Evolutionary conservation across 2,113 vertebrate species (phyloP).

Genomic region (Apteryx mantelli): DNA sequence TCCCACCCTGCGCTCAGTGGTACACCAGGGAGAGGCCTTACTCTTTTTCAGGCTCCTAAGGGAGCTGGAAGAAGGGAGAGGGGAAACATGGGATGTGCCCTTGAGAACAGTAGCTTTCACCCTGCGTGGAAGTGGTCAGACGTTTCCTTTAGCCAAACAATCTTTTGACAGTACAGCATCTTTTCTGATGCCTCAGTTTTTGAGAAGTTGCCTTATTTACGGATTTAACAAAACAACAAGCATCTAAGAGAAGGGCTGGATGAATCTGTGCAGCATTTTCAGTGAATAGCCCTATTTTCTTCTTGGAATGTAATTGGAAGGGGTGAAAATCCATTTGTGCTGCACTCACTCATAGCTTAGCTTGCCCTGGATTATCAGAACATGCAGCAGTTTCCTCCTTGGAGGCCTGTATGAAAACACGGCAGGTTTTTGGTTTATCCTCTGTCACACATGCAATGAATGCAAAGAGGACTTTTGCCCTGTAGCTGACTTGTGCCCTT

Average conservation of each 20-base stretch:
- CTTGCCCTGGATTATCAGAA: not conserved
- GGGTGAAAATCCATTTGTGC: not conserved
- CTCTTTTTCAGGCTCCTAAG: not conserved
- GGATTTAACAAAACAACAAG: fast-evolving
- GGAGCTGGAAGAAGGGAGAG: not conserved
- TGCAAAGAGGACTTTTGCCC: not conserved
- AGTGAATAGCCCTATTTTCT: not conserved
- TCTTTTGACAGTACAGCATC: not conserved
- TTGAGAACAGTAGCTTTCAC: not conserved
- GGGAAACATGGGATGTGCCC: not conserved
- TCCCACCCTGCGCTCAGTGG: not conserved
- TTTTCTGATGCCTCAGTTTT: not conserved
- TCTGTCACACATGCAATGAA: not conserved
- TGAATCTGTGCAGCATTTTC: not conserved
- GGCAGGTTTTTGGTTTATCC: not conserved
- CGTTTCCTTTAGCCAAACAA: not conserved
- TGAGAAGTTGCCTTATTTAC: not conserved
- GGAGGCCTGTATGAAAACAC: not conserved
- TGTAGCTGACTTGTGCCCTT: not conserved
- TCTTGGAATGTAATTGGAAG: not conserved
- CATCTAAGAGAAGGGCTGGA: not conserved
- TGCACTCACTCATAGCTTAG: not conserved
- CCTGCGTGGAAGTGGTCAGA: not conserved
- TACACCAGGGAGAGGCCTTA: not conserved
- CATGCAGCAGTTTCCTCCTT: not conserved